Conservation (phyloP, 2,113 vertebrate species). For the Gymnogyps californianus region DNA sequence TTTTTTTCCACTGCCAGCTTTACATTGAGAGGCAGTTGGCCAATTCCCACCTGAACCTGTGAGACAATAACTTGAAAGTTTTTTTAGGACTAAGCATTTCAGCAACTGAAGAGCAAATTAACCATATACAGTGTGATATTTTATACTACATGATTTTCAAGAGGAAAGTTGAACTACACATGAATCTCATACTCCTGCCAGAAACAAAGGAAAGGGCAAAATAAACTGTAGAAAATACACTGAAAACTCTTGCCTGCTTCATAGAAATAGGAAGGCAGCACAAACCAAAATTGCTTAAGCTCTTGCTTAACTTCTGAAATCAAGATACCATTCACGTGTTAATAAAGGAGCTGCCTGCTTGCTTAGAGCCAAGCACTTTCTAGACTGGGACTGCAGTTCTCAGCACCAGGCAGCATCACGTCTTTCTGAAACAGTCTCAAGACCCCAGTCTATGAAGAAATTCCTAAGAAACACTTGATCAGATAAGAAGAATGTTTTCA, state of each 20-base stretch:
- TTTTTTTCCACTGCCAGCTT: neutral
- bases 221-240: neutral
- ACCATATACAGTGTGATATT: neutral
- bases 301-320: neutral
- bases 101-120: neutral
- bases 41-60: neutral
- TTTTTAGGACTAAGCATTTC: neutral
- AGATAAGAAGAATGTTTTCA: slow-evolving; percentile 43
- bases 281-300: neutral
- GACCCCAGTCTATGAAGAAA: neutral
- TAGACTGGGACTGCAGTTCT: neutral
- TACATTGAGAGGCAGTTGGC: neutral
- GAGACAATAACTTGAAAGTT: neutral
- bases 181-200: neutral
- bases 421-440: neutral
- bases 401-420: neutral
- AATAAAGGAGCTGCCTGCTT: neutral
- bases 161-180: neutral
- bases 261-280: neutral
- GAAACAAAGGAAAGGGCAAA: neutral
- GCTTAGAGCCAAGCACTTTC: neutral
- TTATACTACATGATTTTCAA: neutral
- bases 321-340: neutral
- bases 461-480: slow-evolving; percentile 31
- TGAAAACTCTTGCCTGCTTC: neutral